phyloP scores from a whole-genome alignment of 2,888 invertebrate species.

The Drosophila yooni region DNA sequence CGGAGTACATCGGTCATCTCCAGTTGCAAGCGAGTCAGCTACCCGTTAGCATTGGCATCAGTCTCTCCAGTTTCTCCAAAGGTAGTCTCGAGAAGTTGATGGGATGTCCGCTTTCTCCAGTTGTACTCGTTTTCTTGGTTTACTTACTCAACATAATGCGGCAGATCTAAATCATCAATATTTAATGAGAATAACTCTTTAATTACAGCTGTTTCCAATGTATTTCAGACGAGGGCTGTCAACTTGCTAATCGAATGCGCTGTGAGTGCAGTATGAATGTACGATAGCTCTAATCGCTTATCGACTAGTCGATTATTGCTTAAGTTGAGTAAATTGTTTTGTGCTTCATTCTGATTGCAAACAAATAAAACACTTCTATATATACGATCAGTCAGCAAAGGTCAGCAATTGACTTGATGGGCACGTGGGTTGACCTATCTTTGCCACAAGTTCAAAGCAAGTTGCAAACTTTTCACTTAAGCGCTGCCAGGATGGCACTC shows the following conservation, averaged over 20 bases:
- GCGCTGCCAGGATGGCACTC: neutral
- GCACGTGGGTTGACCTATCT: slow-evolving; percentile 29
- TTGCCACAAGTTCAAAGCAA: slow-evolving; percentile 43
- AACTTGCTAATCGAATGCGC: neutral
- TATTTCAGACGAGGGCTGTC: slow-evolving; percentile 1
- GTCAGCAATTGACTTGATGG: slow-evolving; percentile 59
- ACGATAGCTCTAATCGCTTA: slow-evolving; percentile 6
- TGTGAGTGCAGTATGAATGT: neutral
- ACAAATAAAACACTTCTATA: neutral
- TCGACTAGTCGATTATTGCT: slow-evolving; percentile 18
- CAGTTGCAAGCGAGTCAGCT: slow-evolving; percentile 31
- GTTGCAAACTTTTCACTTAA: slow-evolving; percentile 40
- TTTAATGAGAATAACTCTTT: neutral
- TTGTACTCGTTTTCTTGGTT: neutral
- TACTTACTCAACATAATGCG: slow-evolving; percentile 28
- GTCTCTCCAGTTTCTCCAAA: slow-evolving; percentile 11
- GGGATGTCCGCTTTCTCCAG: slow-evolving; percentile 13
- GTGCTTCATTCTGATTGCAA: neutral
- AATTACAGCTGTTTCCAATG: neutral
- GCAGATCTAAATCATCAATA: neutral
- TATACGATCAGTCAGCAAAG: slow-evolving; percentile 17
- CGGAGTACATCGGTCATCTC: slow-evolving; percentile 6
- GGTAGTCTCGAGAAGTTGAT: neutral
- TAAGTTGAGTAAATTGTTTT: neutral
- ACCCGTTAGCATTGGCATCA: slow-evolving; percentile 24